A percentile compares a stretch with the other conserved stretches of the same genome.
phyloP scores from a whole-genome alignment of 2,888 invertebrate genomes.

The Diadromus collaris region DNA sequence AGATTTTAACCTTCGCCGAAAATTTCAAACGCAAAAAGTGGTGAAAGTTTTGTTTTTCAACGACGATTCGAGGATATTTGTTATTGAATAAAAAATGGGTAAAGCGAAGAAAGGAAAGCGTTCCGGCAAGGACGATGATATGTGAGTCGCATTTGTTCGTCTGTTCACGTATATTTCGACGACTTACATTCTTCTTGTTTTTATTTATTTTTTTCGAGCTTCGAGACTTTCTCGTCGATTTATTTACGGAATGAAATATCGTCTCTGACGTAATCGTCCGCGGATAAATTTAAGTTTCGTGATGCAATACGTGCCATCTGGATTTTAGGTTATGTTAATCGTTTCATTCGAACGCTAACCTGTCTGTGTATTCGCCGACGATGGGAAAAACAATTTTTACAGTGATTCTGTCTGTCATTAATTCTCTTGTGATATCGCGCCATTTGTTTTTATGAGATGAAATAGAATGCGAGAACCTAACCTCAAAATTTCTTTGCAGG shows the following conservation, averaged over 20 bases:
- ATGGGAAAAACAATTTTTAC: no score
- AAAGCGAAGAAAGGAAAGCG: conserved; percentile 92
- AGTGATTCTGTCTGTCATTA: not conserved
- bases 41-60: conserved; percentile 44
- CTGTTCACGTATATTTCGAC: conserved; percentile 51
- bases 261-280: conserved; percentile 56
- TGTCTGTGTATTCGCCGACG: not conserved
- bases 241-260: not conserved
- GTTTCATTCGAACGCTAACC: conserved; percentile 31
- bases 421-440: not conserved
- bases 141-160: conserved; percentile 81
- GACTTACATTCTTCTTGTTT: conserved; percentile 12
- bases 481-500: conserved; percentile 78
- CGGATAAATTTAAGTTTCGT: conserved; percentile 55
- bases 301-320: conserved; percentile 66
- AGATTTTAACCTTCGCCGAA: conserved; percentile 55
- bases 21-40: conserved; percentile 63
- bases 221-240: conserved; percentile 46
- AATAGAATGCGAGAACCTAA: not conserved
- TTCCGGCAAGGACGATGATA: conserved; percentile 87
- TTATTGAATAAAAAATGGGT: conserved; percentile 87
- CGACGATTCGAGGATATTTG: conserved; percentile 15
- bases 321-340: conserved; percentile 61
- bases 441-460: not conserved
- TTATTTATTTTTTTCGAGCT: not conserved